These are phyloP conservation scores for Trichacis sp. DNA, from an alignment of 2,888 invertebrate species.

Conservation along the genomic window DNA sequence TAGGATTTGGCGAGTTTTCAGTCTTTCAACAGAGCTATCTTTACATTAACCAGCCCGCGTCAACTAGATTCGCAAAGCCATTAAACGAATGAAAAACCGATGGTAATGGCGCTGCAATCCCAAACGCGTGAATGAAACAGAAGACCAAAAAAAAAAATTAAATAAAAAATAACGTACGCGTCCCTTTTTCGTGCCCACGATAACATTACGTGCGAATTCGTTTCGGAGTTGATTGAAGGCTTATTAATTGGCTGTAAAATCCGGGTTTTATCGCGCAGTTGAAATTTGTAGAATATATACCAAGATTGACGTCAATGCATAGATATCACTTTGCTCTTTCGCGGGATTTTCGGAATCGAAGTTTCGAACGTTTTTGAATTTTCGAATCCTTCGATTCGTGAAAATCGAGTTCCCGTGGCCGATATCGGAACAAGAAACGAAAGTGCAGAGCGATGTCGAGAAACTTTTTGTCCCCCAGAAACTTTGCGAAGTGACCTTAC, in stretches of 20 bases:
- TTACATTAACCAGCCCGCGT: constrained; percentile 2
- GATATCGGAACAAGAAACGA: background rate
- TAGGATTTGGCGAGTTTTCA: constrained; percentile 50
- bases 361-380: background rate
- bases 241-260: background rate
- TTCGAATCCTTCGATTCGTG: too few species aligned
- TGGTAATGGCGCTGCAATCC: background rate
- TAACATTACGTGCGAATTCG: background rate
- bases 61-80: background rate
- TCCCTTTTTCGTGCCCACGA: too few species aligned
- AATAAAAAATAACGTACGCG: too few species aligned
- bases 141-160: too few species aligned
- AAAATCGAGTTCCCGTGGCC: too few species aligned
- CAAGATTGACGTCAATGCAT: background rate
- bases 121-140: background rate
- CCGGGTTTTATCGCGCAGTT: background rate
- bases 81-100: background rate
- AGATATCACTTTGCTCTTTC: background rate
- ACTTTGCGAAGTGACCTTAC: background rate
- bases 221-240: background rate
- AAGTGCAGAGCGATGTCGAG: background rate
- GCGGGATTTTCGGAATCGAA: background rate
- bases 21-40: constrained; percentile 50
- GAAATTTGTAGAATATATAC: background rate
- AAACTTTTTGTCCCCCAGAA: background rate